Percentiles rank a stretch among this genome's conserved stretches.
These are phyloP conservation scores for Microctonus aethiopoides DNA, from an alignment of 2,888 invertebrate species.

Conservation along the genomic window DNA sequence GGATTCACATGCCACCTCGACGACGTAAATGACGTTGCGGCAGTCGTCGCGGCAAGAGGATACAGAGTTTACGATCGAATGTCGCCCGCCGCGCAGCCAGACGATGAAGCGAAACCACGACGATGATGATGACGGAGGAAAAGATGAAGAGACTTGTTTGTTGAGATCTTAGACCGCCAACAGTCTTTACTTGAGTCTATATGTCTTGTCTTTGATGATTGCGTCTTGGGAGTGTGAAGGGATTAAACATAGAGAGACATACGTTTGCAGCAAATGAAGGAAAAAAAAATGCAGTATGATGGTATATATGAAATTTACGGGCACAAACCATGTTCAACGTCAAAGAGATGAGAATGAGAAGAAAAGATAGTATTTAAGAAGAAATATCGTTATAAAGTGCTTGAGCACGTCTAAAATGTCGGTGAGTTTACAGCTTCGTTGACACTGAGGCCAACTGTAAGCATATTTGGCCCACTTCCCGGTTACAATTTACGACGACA, in stretches of 20 bases:
- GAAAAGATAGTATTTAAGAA: not conserved
- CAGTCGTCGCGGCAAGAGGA: not conserved
- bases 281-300: not conserved
- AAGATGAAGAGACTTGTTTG: not conserved
- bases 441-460: slow-evolving; percentile 38
- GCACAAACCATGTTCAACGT: slow-evolving; percentile 11
- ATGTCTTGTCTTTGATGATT: slow-evolving; percentile 24
- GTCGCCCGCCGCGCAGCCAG: slow-evolving; percentile 6
- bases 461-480: slow-evolving; percentile 43
- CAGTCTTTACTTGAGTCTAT: slow-evolving; percentile 17
- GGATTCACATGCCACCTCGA: slow-evolving; percentile 23
- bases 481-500: not conserved
- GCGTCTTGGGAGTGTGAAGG: not conserved
- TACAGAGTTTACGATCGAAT: slow-evolving; percentile 16
- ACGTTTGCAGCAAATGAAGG: not conserved
- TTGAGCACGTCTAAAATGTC: slow-evolving; percentile 11
- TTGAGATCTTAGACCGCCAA: slow-evolving; percentile 17
- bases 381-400: slow-evolving; percentile 4
- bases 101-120: slow-evolving; percentile 16
- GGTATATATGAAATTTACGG: slow-evolving; percentile 11
- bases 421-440: slow-evolving; percentile 43
- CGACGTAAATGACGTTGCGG: slow-evolving; percentile 6
- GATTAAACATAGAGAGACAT: not conserved
- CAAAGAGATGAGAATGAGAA: slow-evolving; percentile 35
- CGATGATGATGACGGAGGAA: not conserved